Evolutionary conservation across 2,888 invertebrate species (phyloP).

Genomic region (Chydorus sphaericus): DNA sequence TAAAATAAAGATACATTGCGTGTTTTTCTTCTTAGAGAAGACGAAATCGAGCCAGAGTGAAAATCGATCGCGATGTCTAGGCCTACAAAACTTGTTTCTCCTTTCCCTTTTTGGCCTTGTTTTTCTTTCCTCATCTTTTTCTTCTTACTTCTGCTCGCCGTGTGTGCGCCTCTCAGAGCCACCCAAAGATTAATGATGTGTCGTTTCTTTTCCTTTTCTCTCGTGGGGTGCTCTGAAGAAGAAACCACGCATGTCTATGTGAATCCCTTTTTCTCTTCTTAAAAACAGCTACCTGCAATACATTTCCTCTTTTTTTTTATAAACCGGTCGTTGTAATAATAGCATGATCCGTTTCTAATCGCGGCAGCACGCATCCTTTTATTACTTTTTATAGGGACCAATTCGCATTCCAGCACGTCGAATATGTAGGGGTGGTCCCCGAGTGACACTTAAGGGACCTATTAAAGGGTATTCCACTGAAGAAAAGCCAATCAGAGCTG

Average conservation of each 20-base stretch:
- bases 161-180: not conserved
- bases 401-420: slow-evolving; percentile 5
- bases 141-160: not conserved
- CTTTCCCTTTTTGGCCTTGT: not conserved
- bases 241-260: not conserved
- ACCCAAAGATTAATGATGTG: slow-evolving; percentile 5
- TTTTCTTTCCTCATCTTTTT: slow-evolving; percentile 1
- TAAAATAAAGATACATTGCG: too few relatives aligned
- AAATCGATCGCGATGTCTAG: too few relatives aligned
- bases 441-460: not conserved
- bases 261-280: not conserved
- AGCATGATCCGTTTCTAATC: not conserved
- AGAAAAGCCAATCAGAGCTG: not conserved
- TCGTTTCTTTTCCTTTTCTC: too few relatives aligned
- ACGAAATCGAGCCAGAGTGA: too few relatives aligned
- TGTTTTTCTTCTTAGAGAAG: too few relatives aligned
- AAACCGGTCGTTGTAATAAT: not conserved
- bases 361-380: not conserved
- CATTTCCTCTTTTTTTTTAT: not conserved
- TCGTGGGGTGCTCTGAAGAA: not conserved
- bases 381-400: not conserved
- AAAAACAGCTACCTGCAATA: slow-evolving; percentile 2
- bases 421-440: not conserved
- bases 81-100: slow-evolving; percentile 5
- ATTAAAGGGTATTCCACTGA: not conserved